Evolutionary conservation across 2,113 vertebrate species (phyloP).

Genomic region (Oceanites oceanicus): DNA sequence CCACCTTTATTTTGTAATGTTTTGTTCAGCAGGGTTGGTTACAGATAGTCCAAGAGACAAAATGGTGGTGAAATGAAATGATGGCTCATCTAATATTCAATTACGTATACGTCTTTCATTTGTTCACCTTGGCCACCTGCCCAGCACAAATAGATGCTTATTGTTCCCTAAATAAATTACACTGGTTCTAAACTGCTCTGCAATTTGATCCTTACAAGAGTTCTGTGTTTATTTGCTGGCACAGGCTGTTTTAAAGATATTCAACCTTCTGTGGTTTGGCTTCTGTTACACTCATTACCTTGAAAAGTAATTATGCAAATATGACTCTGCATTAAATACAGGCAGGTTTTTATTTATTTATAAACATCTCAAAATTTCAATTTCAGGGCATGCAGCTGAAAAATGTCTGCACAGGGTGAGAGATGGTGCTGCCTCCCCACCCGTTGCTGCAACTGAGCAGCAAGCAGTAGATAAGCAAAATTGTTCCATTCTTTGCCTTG

Average conservation of each 20-base stretch:
- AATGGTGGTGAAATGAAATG: constrained; percentile 1
- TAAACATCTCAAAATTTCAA: constrained; percentile 23
- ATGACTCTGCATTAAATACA: not conserved
- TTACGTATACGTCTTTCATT: constrained; percentile 39
- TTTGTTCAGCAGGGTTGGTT: not conserved
- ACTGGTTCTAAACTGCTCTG: not conserved
- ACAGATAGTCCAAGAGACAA: constrained; percentile 2
- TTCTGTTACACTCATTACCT: constrained; percentile 56
- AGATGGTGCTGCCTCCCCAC: not conserved
- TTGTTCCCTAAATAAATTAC: constrained; percentile 59
- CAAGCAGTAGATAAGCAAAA: constrained; percentile 16
- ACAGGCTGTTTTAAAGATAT: constrained; percentile 16
- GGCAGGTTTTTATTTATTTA: constrained; percentile 49
- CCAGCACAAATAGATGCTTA: constrained; percentile 30
- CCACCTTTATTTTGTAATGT: not conserved
- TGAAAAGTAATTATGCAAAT: constrained; percentile 64
- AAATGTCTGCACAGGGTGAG: not conserved
- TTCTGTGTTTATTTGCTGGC: constrained; percentile 42
- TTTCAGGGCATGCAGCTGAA: constrained; percentile 17
- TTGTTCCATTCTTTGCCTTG: not conserved
- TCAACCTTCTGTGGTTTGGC: constrained; percentile 16
- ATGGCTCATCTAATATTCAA: constrained; percentile 39
- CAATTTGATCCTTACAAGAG: not conserved
- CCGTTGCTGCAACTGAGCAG: not conserved
- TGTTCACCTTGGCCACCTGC: constrained; percentile 24